These are phyloP conservation scores for Drosophila malerkotliana DNA, from an alignment of 1,140 invertebrate species.

Conservation along the genomic window DNA sequence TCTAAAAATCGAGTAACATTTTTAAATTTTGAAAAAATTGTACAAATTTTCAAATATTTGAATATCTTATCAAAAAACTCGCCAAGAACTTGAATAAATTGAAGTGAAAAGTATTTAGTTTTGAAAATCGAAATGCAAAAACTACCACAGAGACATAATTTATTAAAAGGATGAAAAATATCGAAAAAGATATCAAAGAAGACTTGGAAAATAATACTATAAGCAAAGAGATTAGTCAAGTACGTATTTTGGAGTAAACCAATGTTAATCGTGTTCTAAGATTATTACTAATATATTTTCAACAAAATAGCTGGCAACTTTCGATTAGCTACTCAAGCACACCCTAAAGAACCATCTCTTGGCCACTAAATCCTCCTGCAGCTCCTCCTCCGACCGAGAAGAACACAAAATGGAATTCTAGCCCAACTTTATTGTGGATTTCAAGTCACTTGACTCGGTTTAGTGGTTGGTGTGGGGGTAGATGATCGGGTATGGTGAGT, in stretches of 20 bases:
- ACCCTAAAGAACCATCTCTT: neutral
- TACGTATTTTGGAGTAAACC: no score
- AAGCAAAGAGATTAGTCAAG: neutral
- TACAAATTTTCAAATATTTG: no score
- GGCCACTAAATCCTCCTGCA: neutral
- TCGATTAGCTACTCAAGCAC: neutral
- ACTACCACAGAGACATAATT: neutral
- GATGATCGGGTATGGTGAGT: neutral
- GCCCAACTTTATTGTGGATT: conserved; percentile 31
- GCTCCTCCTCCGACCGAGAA: conserved; percentile 2
- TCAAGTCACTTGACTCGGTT: neutral
- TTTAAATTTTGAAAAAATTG: no score
- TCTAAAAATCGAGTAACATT: no score
- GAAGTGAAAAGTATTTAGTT: neutral
- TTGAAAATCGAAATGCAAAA: neutral
- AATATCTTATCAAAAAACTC: no score
- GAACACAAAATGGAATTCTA: conserved; percentile 29
- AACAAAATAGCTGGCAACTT: conserved; percentile 4
- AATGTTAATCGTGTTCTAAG: neutral
- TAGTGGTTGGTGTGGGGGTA: neutral
- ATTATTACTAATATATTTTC: neutral
- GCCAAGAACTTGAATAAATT: no score
- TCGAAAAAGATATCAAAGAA: neutral
- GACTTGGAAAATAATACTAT: neutral
- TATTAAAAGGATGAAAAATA: no score